A percentile compares a stretch with the other conserved stretches of the same genome.
phyloP scores from a whole-genome alignment of 2,888 invertebrate species.

The Cabera pusaria region DNA sequence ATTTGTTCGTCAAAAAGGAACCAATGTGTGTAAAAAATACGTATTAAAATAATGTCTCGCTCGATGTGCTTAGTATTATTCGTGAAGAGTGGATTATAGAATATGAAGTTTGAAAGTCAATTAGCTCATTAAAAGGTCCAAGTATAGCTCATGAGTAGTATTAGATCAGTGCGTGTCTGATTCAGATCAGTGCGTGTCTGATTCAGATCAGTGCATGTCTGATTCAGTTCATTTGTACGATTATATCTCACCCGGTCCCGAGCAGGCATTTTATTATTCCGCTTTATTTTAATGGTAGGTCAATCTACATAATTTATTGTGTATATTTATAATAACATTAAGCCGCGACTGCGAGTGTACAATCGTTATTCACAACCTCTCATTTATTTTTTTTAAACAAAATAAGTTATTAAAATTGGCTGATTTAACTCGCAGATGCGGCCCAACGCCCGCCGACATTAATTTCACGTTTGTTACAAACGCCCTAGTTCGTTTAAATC shows the following conservation, averaged over 20 bases:
- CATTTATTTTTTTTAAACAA: constrained; percentile 54
- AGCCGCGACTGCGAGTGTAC: constrained; percentile 58
- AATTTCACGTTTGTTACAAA: constrained; percentile 70
- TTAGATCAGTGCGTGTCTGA: too few species aligned
- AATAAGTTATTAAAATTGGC: constrained; percentile 76
- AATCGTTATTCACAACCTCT: constrained; percentile 76
- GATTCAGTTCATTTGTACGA: constrained; percentile 56
- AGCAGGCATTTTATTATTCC: constrained; percentile 60
- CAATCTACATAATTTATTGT: constrained; percentile 60
- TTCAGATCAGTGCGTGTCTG: too few species aligned
- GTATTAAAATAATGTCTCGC: too few species aligned
- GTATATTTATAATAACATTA: constrained; percentile 64
- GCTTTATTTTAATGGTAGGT: constrained; percentile 59
- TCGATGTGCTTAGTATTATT: too few species aligned
- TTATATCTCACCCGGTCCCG: constrained; percentile 66
- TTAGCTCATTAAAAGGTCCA: too few species aligned
- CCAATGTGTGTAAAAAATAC: too few species aligned
- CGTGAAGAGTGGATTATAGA: too few species aligned
- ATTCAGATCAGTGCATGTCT: too few species aligned
- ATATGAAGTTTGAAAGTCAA: too few species aligned
- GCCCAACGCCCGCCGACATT: constrained; percentile 54
- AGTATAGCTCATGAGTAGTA: too few species aligned
- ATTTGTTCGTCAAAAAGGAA: too few species aligned
- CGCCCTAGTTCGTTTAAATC: constrained; percentile 75
- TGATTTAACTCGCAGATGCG: constrained; percentile 60